A percentile compares a stretch with the other conserved stretches of the same genome.
Evolutionary conservation across 2,113 vertebrate species (phyloP).

Genomic region (Oenanthe melanoleuca): DNA sequence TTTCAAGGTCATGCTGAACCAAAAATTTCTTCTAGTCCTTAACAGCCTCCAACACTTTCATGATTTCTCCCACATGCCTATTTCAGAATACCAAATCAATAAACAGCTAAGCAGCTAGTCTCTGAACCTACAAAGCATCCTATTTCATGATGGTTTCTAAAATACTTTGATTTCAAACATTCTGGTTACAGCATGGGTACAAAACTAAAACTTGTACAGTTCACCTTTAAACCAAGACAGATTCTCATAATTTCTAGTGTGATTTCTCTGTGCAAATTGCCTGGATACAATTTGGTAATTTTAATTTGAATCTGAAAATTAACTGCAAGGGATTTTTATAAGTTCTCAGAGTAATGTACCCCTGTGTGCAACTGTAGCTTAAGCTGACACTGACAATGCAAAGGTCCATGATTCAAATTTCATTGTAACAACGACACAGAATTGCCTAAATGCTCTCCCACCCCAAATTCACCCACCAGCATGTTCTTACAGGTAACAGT

Average conservation of each 20-base stretch:
- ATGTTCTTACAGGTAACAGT: not conserved
- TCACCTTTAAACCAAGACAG: not conserved
- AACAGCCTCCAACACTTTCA: not conserved
- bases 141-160: not conserved
- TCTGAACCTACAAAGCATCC: not conserved
- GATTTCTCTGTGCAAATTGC: not conserved
- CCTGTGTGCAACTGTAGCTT: not conserved
- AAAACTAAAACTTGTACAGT: not conserved
- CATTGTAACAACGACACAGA: not conserved
- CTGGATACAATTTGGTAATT: not conserved
- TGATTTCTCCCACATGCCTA: not conserved
- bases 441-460: not conserved
- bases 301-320: not conserved
- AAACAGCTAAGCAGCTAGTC: not conserved
- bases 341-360: not conserved
- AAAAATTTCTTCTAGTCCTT: not conserved
- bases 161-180: not conserved
- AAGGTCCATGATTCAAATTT: not conserved
- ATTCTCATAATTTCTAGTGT: not conserved
- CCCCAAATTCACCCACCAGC: not conserved
- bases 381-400: not conserved
- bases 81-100: not conserved
- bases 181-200: not conserved
- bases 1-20: not conserved
- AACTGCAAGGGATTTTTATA: not conserved